Evolutionary conservation across 2,888 invertebrate genomes (phyloP).

Genomic region (Malachius bipustulatus): DNA sequence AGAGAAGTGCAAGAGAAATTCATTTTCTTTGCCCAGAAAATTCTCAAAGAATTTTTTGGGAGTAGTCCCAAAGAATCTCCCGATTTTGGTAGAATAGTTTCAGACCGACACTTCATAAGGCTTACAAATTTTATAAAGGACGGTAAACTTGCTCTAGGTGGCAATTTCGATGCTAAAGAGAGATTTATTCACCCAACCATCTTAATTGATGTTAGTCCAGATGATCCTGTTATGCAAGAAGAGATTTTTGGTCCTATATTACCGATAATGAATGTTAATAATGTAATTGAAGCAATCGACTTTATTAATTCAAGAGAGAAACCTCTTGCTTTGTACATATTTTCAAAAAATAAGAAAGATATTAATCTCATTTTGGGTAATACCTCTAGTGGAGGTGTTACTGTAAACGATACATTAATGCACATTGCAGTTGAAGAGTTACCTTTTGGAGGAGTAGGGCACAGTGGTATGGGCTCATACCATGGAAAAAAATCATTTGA

Average conservation of each 20-base stretch:
- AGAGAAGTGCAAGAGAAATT: slow-evolving; percentile 58
- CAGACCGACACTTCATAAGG: slow-evolving; percentile 50
- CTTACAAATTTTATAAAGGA: slow-evolving; percentile 49
- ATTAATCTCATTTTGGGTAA: slow-evolving; percentile 51
- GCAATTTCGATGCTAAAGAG: slow-evolving; percentile 61
- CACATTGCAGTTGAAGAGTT: slow-evolving; percentile 76
- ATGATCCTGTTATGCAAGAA: slow-evolving; percentile 74
- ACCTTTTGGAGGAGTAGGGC: slow-evolving; percentile 96
- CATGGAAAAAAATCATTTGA: slow-evolving; percentile 86
- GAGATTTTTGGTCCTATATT: slow-evolving; percentile 97
- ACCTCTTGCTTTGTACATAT: slow-evolving; percentile 82
- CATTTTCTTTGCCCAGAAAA: slow-evolving; percentile 39
- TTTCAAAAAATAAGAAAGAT: slow-evolving; percentile 50
- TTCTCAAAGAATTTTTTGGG: slow-evolving; percentile 74
- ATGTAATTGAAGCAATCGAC: slow-evolving; percentile 79
- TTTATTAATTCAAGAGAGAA: slow-evolving; percentile 84
- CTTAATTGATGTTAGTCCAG: slow-evolving; percentile 56
- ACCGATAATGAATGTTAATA: slow-evolving; percentile 73
- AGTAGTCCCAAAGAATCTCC: slow-evolving; percentile 65
- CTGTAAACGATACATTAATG: slow-evolving; percentile 78
- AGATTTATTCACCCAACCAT: slow-evolving; percentile 81
- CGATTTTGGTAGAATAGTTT: slow-evolving; percentile 73
- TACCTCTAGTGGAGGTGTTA: slow-evolving; percentile 70
- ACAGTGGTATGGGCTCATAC: slow-evolving; percentile 87
- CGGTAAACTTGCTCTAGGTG: slow-evolving; percentile 71